A percentile compares a stretch with the other conserved stretches of the same genome.
These are phyloP conservation scores for Sebastes oblongus DNA, from an alignment of 2,797 vertebrate species.

Conservation along the genomic window DNA sequence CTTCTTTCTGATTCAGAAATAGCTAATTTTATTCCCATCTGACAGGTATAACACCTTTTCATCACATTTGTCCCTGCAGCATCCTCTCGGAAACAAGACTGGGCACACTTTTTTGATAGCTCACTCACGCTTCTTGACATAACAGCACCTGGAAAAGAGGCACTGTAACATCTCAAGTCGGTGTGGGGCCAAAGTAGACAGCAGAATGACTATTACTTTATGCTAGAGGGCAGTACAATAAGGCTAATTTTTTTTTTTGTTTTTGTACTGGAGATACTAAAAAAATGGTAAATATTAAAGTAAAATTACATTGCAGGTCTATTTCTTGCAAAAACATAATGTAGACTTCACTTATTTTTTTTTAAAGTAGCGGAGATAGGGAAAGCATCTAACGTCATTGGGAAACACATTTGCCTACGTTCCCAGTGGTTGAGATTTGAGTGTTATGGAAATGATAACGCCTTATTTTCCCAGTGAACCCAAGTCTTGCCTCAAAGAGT, in stretches of 20 bases:
- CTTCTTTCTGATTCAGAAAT: background rate
- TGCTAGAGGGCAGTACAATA: background rate
- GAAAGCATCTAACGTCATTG: background rate
- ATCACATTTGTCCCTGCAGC: background rate
- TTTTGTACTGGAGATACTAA: background rate
- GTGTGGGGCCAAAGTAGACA: background rate
- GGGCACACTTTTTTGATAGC: background rate
- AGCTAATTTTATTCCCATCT: background rate
- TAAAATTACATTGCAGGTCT: background rate
- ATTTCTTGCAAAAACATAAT: background rate
- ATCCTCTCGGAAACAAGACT: background rate
- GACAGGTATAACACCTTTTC: background rate
- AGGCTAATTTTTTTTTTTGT: background rate
- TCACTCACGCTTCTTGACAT: slow-evolving; percentile 1
- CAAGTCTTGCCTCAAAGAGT: slow-evolving; percentile 2
- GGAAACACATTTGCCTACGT: background rate
- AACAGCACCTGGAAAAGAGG: slow-evolving; percentile 1
- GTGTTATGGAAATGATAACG: background rate
- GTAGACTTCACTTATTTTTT: background rate
- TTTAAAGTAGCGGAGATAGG: background rate
- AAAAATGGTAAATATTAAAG: background rate
- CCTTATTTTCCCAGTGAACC: slow-evolving; percentile 5
- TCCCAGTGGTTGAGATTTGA: background rate
- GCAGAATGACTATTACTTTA: background rate
- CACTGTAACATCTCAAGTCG: background rate